These are phyloP conservation scores for Hydractinia echinata DNA, from an alignment of 30 jellyfish, hydroid and myxozoan species.

Conservation along the genomic window DNA sequence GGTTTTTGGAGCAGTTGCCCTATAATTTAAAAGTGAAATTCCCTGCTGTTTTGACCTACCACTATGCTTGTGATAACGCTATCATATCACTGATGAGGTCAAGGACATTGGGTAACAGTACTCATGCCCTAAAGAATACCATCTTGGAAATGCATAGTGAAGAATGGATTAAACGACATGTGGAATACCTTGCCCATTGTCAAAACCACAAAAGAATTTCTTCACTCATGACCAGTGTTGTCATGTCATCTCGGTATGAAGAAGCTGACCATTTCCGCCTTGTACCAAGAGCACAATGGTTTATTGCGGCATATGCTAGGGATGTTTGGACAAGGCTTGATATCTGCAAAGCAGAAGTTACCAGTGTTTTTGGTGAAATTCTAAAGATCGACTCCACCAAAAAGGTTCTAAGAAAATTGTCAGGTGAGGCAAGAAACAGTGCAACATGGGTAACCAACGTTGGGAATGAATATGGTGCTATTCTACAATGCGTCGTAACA, in stretches of 20 bases:
- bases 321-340: slow-evolving; percentile 50
- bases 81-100: slow-evolving; percentile 45
- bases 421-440: slow-evolving; percentile 45
- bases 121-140: slow-evolving; percentile 37
- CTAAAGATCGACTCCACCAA: slow-evolving; percentile 52
- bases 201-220: not conserved
- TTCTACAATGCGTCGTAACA: slow-evolving; percentile 25
- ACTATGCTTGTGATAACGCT: slow-evolving; percentile 42
- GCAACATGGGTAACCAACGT: slow-evolving; percentile 49
- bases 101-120: slow-evolving; percentile 47
- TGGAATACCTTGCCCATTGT: slow-evolving; percentile 38
- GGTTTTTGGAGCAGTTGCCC: slow-evolving; percentile 53
- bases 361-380: slow-evolving; percentile 39
- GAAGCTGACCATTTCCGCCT: not conserved
- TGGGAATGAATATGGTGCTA: slow-evolving; percentile 60
- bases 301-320: slow-evolving; percentile 37
- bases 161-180: slow-evolving; percentile 26
- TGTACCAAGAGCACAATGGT: slow-evolving; percentile 42
- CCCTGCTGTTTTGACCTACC: slow-evolving; percentile 45
- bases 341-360: too few relatives aligned
- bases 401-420: slow-evolving; percentile 38
- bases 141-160: slow-evolving; percentile 42
- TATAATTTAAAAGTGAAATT: slow-evolving; percentile 15
- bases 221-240: not conserved
- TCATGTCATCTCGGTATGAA: not conserved